phyloP scores from a whole-genome alignment of 2,797 vertebrate genomes.

The Fringilla coelebs region DNA sequence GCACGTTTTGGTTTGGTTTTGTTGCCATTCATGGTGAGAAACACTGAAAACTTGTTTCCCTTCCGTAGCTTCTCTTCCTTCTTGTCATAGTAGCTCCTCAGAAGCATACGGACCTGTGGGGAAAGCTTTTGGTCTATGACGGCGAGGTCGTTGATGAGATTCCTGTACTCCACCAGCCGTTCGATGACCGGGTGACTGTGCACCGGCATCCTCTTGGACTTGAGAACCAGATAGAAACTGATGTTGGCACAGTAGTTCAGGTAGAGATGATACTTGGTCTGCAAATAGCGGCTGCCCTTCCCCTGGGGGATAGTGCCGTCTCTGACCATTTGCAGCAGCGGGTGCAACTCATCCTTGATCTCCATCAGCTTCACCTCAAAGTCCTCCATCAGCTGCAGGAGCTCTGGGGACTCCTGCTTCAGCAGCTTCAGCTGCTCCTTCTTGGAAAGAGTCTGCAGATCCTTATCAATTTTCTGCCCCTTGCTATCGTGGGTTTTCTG shows the following conservation, averaged over 20 bases:
- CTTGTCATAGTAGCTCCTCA: slow-evolving; percentile 66
- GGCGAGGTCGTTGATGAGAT: slow-evolving; percentile 86
- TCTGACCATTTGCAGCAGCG: slow-evolving; percentile 84
- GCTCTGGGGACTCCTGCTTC: slow-evolving; percentile 93
- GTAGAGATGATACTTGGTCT: slow-evolving; percentile 91
- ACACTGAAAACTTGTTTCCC: slow-evolving; percentile 55
- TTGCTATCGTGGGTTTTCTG: slow-evolving; percentile 51
- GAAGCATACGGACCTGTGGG: slow-evolving; percentile 79
- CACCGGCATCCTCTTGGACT: slow-evolving; percentile 85
- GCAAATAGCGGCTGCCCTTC: slow-evolving; percentile 87
- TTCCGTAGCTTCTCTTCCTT: not conserved
- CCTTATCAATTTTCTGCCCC: slow-evolving; percentile 85
- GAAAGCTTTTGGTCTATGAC: slow-evolving; percentile 82
- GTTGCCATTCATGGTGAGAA: not conserved
- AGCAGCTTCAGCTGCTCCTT: slow-evolving; percentile 93
- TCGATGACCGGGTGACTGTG: slow-evolving; percentile 94
- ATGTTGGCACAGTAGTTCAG: slow-evolving; percentile 96
- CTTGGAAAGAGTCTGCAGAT: slow-evolving; percentile 86
- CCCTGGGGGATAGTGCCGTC: slow-evolving; percentile 82
- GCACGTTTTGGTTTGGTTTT: slow-evolving; percentile 42
- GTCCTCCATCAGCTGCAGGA: slow-evolving; percentile 91
- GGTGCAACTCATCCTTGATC: slow-evolving; percentile 87
- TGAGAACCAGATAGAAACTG: slow-evolving; percentile 93
- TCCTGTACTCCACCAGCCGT: slow-evolving; percentile 89
- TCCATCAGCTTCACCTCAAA: slow-evolving; percentile 89